Base-by-base conservation (phyloP, 2,888 invertebrate genomes). In the Eupeodes luniger region DNA sequence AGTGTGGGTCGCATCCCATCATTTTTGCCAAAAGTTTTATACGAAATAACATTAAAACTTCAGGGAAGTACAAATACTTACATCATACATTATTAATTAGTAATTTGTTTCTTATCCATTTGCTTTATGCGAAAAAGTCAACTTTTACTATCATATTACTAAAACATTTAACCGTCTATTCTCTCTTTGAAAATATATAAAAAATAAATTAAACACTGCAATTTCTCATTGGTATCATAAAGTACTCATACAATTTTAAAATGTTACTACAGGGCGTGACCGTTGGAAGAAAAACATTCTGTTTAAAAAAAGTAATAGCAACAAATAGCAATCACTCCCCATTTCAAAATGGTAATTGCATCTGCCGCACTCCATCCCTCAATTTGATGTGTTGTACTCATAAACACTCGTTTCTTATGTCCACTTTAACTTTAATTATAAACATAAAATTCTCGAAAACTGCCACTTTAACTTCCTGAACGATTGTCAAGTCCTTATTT, bases 361-460 rank as follows among this genome's bases (percentile, higher is more conserved):
- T 59, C 72, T 72, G 57, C 11, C n/a, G 34, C n/a, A n/a, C 40
- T 40, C 40, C 0, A 0, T 40, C 6, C 40, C 40, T 9, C 5
- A 40, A 5, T 5, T 9, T 7, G 40, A 40, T 5, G 9, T 7
- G 4, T 47, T 44, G 36, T 40, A 53, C 69, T 55, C 49, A 55
- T 9, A 34, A 7, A 59, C 12, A 59, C 12, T 27, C 19, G 4
- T 57, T 57, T 14, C 34, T 27, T 14, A 44, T 44, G 57, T 47
- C 72, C 44, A 72, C 59, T 59, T 72, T 40, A 47, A 57, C n/a
- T 47, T 59, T 72, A 72, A 72, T 72, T 57, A 47, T 59, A 40
- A 40, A 72, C 72, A 72, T 72, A 72, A 72, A 59, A 19, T 34
- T 59, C 44, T 72, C n/a, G 57, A 72, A 47, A 72, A 72, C 16